Evolutionary conservation across 2,113 vertebrate species (phyloP).

Genomic region (Corythoichthys intestinalis): DNA sequence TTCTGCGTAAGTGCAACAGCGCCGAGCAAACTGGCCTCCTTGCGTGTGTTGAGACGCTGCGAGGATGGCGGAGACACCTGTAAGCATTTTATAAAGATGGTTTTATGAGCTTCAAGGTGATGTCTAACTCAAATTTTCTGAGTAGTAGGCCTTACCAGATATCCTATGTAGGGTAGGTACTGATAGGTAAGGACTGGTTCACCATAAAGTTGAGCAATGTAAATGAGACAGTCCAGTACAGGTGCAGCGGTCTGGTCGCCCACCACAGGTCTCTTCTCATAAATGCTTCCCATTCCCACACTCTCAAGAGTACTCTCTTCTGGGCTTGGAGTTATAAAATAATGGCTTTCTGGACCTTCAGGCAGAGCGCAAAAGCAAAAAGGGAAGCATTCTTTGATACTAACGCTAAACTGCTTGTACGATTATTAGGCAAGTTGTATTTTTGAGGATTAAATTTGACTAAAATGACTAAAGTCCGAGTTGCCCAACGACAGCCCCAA

Average conservation of each 20-base stretch:
- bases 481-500: too few species aligned
- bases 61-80: constrained; percentile 83
- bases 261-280: constrained; percentile 84
- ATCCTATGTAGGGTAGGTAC: constrained; percentile 95
- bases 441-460: too few species aligned
- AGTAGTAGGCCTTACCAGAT: constrained; percentile 78
- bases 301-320: constrained; percentile 76
- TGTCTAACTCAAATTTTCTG: background rate
- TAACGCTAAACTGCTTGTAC: background rate
- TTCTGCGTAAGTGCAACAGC: constrained; percentile 89
- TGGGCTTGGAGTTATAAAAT: constrained; percentile 73
- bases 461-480: too few species aligned
- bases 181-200: constrained; percentile 97
- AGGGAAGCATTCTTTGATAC: background rate
- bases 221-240: constrained; percentile 88
- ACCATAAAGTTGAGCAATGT: constrained; percentile 90
- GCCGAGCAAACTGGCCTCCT: constrained; percentile 90
- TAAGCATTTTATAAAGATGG: constrained; percentile 1
- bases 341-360: constrained; percentile 84
- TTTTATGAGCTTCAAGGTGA: background rate
- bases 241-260: constrained; percentile 87
- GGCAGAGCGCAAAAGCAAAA: background rate
- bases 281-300: constrained; percentile 81
- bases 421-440: too few species aligned
- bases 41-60: constrained; percentile 89